Evolutionary conservation across 2,113 vertebrate genomes (phyloP).

Genomic region (Passer domesticus): DNA sequence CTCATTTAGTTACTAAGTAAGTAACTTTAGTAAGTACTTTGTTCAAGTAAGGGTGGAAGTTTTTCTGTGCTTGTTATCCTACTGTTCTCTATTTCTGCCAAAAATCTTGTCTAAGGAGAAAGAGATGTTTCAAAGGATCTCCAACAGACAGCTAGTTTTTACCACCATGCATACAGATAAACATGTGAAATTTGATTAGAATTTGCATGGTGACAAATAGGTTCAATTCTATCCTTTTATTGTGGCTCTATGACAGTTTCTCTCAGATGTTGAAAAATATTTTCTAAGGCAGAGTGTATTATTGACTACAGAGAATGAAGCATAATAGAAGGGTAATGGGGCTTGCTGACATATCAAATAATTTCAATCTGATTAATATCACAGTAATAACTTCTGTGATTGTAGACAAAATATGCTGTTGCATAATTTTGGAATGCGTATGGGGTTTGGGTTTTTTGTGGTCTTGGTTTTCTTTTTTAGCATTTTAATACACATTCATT

Average conservation of each 20-base stretch:
- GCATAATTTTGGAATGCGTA: neutral
- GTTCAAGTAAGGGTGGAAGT: neutral
- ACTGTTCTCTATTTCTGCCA: neutral
- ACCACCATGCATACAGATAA: neutral
- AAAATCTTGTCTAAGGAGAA: neutral
- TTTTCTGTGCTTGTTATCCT: neutral
- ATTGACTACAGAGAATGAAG: neutral
- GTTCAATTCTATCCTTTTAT: neutral
- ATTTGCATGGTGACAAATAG: neutral
- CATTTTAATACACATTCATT: neutral
- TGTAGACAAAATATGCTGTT: neutral
- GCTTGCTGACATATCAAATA: neutral
- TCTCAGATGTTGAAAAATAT: neutral
- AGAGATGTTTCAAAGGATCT: neutral
- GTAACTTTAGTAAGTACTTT: too few relatives aligned
- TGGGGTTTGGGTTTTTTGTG: rapidly evolving
- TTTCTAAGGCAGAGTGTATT: neutral
- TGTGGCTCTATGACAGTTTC: neutral
- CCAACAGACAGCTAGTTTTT: neutral
- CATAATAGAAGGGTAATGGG: neutral
- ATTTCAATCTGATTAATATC: neutral
- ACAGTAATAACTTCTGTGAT: neutral
- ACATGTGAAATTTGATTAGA: neutral
- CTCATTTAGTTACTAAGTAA: neutral
- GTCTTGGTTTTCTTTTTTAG: neutral